Evolutionary conservation across 2,888 invertebrate genomes (phyloP), one percentile per base, ranked within the genome.

Genomic region (Erpobdella octoculata): DNA sequence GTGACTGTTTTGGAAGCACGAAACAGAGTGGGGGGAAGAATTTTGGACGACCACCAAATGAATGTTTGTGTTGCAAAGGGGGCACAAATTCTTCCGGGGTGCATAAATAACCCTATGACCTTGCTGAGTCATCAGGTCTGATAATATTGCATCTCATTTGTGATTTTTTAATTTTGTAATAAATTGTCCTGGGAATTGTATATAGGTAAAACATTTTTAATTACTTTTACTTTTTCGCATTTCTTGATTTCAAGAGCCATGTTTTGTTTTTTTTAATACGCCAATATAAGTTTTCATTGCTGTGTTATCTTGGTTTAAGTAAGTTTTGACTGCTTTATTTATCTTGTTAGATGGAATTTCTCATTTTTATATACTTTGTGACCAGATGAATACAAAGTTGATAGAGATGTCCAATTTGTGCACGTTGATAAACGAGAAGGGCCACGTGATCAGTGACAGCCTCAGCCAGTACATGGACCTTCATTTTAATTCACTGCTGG

Each of bases 81-180:
- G 1, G 84, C 85, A 2, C 84, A 85, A 74, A 78, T 85, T 6
- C 77, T 86, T 35, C 82, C 82, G n/a, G 85, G 86, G 3, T 79
- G 82, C 70, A 77, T 80, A 64, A 86, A 86, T 78, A 86, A 85
- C 77, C 86, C 86, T 1, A 78, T 86, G 41, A 79, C 82, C 12
- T 74, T 85, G 1, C 79, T 86, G 73, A 83, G 83, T 76, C 79
- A 83, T 73, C 86, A 86, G 81, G 84, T 84, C 73, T 37, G 67
- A 28, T 28, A 9, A 15, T 18, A n/a, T 46, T 46, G 18, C 21
- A 46, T 46, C 18, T 21, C 21, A 46, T n/a, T n/a, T n/a, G n/a
- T n/a, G n/a, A n/a, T n/a, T n/a, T n/a, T n/a, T n/a, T n/a, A n/a
- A n/a, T n/a, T n/a, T n/a, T n/a, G n/a, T n/a, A n/a, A n/a, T n/a